phyloP scores from a whole-genome alignment of 2,888 invertebrate species.

The Tipula helvola region DNA sequence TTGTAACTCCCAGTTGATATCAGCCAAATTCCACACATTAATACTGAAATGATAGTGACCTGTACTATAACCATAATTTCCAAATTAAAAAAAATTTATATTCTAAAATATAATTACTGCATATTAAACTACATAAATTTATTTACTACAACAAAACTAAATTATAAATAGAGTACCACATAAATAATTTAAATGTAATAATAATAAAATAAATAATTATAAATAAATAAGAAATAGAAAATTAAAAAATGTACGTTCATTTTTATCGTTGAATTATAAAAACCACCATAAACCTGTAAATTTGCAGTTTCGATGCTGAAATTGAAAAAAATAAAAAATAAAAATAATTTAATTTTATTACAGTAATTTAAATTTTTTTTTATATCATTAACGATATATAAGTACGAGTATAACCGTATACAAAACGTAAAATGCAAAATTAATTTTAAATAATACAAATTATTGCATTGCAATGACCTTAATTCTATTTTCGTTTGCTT shows the following conservation, averaged over 20 bases:
- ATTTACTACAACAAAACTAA: not conserved
- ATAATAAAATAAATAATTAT: not conserved
- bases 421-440: not conserved
- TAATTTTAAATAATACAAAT: not conserved
- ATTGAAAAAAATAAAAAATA: constrained; percentile 17
- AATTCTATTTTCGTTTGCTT: not conserved
- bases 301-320: constrained; percentile 75
- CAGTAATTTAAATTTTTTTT: not conserved
- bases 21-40: not conserved
- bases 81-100: not conserved
- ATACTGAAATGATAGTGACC: not conserved
- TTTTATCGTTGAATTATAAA: constrained; percentile 49
- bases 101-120: not conserved
- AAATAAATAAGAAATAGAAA: not conserved
- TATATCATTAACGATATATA: not conserved
- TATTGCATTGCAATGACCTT: not conserved
- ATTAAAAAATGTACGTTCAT: not conserved
- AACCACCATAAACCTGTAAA: constrained; percentile 73
- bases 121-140: not conserved
- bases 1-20: not conserved
- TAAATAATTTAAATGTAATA: not conserved
- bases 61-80: not conserved
- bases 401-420: no score
- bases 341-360: not conserved
- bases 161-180: no score